A percentile compares a stretch with the other conserved stretches of the same genome.
Evolutionary conservation across 92 coral and sea anemone genomes (phyloP).

Genomic region (Muricea muricata): DNA sequence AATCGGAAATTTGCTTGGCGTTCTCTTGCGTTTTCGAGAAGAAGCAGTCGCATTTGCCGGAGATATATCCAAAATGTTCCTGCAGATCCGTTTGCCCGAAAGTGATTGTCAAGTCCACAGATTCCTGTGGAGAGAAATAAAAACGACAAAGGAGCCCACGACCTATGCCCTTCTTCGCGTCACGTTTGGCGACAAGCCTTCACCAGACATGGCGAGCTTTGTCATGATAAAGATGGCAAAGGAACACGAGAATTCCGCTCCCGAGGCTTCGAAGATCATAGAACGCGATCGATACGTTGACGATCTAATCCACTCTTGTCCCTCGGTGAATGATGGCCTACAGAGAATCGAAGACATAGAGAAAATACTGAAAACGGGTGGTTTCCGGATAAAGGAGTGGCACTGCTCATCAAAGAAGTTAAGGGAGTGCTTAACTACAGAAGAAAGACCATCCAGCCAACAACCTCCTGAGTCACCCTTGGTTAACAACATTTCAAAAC

Average conservation of each 20-base stretch:
- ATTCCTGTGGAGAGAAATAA: background rate
- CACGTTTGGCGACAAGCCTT: constrained; percentile 19
- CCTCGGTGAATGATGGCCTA: background rate
- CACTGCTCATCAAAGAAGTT: background rate
- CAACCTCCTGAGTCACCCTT: too few species aligned
- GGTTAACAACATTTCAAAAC: too few species aligned
- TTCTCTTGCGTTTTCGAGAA: constrained; percentile 40
- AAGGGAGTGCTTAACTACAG: too few species aligned
- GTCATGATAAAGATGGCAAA: constrained; percentile 55
- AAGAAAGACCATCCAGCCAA: too few species aligned
- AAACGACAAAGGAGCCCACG: background rate
- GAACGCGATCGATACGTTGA: constrained; percentile 39
- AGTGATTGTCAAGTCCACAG: constrained; percentile 44
- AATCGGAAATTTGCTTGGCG: constrained; percentile 56
- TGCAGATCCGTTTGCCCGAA: constrained; percentile 49
- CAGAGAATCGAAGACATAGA: background rate
- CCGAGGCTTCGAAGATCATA: background rate
- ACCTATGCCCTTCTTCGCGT: constrained; percentile 10
- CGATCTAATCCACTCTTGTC: constrained; percentile 39
- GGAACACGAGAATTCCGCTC: constrained; percentile 4
- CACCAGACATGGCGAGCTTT: constrained; percentile 52
- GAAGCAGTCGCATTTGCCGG: constrained; percentile 43
- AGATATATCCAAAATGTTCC: constrained; percentile 54
- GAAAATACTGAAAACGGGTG: background rate
- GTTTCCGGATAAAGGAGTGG: background rate